phyloP scores from a whole-genome alignment of 2,113 vertebrate species.

The Ceratotherium simum region DNA sequence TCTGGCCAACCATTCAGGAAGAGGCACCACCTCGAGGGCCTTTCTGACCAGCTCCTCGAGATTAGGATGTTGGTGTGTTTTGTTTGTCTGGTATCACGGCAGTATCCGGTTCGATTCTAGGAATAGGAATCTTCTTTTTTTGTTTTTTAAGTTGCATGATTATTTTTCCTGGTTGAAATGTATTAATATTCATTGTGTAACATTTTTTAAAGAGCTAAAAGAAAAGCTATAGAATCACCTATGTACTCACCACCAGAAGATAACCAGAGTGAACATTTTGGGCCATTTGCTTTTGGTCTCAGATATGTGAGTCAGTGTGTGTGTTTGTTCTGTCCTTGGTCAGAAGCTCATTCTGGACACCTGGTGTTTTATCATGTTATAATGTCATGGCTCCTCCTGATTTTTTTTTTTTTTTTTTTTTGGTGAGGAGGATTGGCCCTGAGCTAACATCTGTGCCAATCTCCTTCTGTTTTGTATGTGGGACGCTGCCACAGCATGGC shows the following conservation, averaged over 20 bases:
- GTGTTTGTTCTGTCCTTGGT: neutral
- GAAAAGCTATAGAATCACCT: neutral
- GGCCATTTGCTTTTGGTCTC: neutral
- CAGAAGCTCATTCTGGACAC: neutral
- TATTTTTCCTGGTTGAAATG: neutral
- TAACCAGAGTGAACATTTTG: neutral
- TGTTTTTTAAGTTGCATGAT: neutral
- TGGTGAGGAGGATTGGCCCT: no score
- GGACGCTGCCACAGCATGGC: no score
- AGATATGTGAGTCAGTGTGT: neutral
- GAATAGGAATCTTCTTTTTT: neutral
- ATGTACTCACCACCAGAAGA: neutral
- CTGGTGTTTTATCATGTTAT: neutral
- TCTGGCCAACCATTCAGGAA: neutral
- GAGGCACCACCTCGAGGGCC: accelerated
- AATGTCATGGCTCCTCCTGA: neutral
- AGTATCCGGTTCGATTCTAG: neutral
- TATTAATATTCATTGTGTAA: neutral
- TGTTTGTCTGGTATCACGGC: neutral
- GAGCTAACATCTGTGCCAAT: no score
- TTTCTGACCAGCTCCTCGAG: neutral
- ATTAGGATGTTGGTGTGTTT: neutral
- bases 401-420: neutral
- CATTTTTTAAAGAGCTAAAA: conserved; percentile 24
- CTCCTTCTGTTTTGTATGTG: no score